These are phyloP conservation scores for Magallana nippona DNA, from an alignment of 2,888 invertebrate species.

Conservation along the genomic window DNA sequence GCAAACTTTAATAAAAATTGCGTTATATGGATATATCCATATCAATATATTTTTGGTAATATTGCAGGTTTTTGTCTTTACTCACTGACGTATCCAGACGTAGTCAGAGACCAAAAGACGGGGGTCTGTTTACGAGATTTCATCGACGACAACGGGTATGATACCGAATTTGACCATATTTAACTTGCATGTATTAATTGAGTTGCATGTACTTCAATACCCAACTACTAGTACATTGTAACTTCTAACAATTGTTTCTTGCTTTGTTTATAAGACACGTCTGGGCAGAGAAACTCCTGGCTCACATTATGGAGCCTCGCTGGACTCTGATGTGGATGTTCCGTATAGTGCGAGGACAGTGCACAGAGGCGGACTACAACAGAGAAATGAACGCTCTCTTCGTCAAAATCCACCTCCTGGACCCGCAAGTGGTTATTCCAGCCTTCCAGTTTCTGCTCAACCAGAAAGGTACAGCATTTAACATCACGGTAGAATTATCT, in stretches of 20 bases:
- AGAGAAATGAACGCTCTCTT: constrained; percentile 76
- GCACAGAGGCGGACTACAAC: constrained; percentile 72
- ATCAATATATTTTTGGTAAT: too few species aligned
- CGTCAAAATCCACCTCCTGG: constrained; percentile 77
- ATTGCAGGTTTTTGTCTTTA: constrained; percentile 74
- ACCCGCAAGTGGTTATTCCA: constrained; percentile 76
- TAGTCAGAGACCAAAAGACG: constrained; percentile 70
- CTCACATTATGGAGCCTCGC: constrained; percentile 67
- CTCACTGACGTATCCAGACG: constrained; percentile 72
- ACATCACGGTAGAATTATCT: too few species aligned
- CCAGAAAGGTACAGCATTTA: constrained; percentile 67
- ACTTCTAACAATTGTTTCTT: not conserved
- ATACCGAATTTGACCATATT: not conserved
- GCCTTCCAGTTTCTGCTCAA: constrained; percentile 73
- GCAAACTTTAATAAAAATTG: too few species aligned
- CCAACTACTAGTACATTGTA: not conserved
- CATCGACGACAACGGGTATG: constrained; percentile 75
- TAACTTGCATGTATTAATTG: too few species aligned
- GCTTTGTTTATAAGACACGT: constrained; percentile 60
- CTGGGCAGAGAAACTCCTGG: constrained; percentile 74
- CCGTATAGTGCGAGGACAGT: constrained; percentile 69
- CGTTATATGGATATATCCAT: too few species aligned
- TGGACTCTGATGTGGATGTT: constrained; percentile 71
- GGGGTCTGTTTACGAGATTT: constrained; percentile 70
- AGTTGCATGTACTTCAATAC: not conserved